Conservation (phyloP, 2,888 invertebrate genomes). For the Leptura quadrifasciata region DNA sequence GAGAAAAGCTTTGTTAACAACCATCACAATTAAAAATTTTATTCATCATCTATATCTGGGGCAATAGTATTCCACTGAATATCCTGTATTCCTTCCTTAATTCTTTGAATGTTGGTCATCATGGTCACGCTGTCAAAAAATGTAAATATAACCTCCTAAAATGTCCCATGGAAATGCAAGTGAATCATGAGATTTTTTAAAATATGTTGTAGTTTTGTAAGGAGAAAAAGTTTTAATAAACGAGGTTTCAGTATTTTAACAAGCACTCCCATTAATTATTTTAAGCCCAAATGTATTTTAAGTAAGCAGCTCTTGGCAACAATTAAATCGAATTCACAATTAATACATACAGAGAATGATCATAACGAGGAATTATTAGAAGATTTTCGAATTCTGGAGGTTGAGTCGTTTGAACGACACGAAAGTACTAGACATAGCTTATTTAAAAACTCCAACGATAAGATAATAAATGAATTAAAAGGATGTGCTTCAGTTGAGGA, state of each 20-base stretch:
- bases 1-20: too few species aligned
- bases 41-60: too few species aligned
- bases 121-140: neutral
- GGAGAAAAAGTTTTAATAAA: neutral
- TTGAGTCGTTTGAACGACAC: constrained; percentile 29
- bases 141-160: constrained; percentile 14
- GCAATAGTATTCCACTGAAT: too few species aligned
- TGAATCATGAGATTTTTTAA: constrained; percentile 20
- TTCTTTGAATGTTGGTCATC: too few species aligned
- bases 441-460: constrained; percentile 63
- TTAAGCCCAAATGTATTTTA: constrained; percentile 5
- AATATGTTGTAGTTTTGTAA: neutral
- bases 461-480: constrained; percentile 64
- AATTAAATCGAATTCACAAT: neutral
- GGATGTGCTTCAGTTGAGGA: constrained; percentile 69
- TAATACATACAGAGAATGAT: constrained; percentile 42
- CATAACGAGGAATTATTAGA: constrained; percentile 43
- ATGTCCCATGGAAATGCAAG: constrained; percentile 1
- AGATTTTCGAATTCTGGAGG: constrained; percentile 41
- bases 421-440: constrained; percentile 46
- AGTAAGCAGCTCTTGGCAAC: neutral
- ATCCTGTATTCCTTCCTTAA: too few species aligned
- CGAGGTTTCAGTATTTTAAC: neutral
- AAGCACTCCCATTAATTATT: neutral
- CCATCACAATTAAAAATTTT: too few species aligned